Base-by-base conservation (phyloP, 2,113 vertebrate genomes). In the Furnarius figulus region DNA sequence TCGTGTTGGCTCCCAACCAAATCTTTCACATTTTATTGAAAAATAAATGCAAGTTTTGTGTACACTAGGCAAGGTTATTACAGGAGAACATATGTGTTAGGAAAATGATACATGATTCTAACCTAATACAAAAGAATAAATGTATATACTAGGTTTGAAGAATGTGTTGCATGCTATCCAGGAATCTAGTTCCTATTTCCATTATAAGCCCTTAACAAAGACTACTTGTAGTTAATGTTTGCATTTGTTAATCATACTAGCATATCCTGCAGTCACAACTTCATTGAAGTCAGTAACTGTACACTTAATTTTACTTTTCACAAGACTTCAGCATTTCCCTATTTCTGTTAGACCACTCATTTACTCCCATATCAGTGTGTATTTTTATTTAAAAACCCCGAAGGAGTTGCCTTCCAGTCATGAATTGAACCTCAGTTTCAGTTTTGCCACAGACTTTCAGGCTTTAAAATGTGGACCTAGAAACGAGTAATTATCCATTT, bases 131-230 rank as follows among this genome's bases (percentile, higher is more conserved):
- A 80, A 79, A 66, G 8, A 9, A 44, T 35, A 59, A 81, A 35
- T 12, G 3, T 27, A 6, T n/a, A 4, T 80, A 6, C 33, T 80
- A 20, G 40, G 22, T 73, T 82, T 58, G 50, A 66, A 35, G n/a
- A 62, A 70, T 0, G 0, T 65, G 6, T 25, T 85, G 2, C 47
- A 3, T 71, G 1, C n/a, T 52, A 4, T 24, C 30, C 19, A 30
- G 39, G 16, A 66, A 62, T 24, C 50, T 50, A 10, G 15, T 81
- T 74, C 16, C 27, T 70, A 11, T 53, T 82, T 85, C 0, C 0
- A 7, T 75, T 50, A 35, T n/a, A 71, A 68, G 18, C 40, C 62
- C 31, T 74, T 50, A 74, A 53, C 24, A 78, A 55, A 78, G 42
- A 11, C 23, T 70, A 10, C 30, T 56, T 44, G 35, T 61, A 24